Evolutionary conservation across 2,113 vertebrate genomes (phyloP), one percentile per base, ranked within the genome.

Genomic region (Noturus placidus): DNA sequence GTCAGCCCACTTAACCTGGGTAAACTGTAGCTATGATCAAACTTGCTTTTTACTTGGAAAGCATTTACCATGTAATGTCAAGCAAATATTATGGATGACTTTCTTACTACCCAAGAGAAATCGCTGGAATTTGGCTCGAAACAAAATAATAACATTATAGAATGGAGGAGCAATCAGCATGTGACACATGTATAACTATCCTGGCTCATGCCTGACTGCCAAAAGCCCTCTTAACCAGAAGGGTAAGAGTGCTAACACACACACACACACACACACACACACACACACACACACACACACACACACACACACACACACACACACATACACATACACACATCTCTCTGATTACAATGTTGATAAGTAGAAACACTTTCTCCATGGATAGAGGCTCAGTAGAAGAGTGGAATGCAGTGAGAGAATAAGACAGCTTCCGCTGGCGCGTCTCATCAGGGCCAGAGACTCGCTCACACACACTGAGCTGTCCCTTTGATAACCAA

Each of bases 331-430:
- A 72, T 38, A 67, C 56, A 85, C 83, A 85, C 83, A 52, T 69
- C 70, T 88, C 88, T 90, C 88, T 59, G 88, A 86, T 90, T 89
- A 79, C 88, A 87, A 61, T 54, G 50, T 87, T 90, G 89, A 90
- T 89, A 90, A 85, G 86, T 42, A 83, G 78, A 90, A 90, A 83
- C 89, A 90, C 88, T 89, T 89, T 90, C 89, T 76, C 83, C 86
- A 69, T 63, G 83, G 78, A 83, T 76, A 92, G 88, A 90, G 91
- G 83, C 90, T 56, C 88, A 93, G 94, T 94, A 94, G 93, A 91
- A 92, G 74, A 27, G 91, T 91, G 94, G 91, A 76, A 92, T 85
- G 88, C 14, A 57, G 13, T 87, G 85, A 85, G 69, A 85, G 81
- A 83, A 70, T 84, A 83, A 61, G 70, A 79, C 76, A 77, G 85